Percentiles rank a stretch among this genome's conserved stretches.
These are phyloP conservation scores for Pseudorhombus dupliciocellatus DNA, from an alignment of 2,113 vertebrate species.

Conservation along the genomic window DNA sequence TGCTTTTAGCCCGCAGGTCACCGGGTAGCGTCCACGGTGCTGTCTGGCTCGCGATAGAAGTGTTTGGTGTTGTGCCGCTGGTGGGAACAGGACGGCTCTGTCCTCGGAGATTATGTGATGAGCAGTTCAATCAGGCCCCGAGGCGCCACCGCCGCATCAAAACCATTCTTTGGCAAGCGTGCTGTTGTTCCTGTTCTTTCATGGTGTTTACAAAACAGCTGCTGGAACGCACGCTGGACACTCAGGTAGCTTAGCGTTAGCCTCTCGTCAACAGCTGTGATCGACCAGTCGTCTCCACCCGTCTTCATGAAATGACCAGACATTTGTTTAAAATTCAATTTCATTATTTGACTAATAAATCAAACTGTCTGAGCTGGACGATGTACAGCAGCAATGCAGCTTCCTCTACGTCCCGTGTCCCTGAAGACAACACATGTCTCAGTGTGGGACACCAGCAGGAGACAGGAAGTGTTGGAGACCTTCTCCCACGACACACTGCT, in stretches of 20 bases:
- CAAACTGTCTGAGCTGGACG: no score
- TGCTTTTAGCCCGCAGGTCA: constrained; percentile 57
- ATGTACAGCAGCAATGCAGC: no score
- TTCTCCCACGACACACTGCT: not conserved
- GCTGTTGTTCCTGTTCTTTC: not conserved
- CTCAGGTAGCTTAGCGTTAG: not conserved
- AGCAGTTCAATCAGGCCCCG: constrained; percentile 45
- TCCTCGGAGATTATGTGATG: constrained; percentile 39
- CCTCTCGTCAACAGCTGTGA: constrained; percentile 6
- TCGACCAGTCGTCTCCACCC: no score
- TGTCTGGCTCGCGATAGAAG: not conserved
- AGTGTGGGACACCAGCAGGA: no score
- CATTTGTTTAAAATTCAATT: no score
- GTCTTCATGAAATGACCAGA: no score
- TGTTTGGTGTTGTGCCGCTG: constrained; percentile 16
- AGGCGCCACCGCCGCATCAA: constrained; percentile 38
- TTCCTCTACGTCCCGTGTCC: no score
- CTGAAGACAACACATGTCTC: no score
- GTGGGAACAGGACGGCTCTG: constrained; percentile 33
- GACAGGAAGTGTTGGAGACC: no score
- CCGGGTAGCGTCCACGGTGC: constrained; percentile 6
- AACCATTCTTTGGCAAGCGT: constrained; percentile 34
- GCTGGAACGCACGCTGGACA: constrained; percentile 46
- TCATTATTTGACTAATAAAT: no score
- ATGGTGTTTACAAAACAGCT: constrained; percentile 57